Percentiles rank a stretch among this genome's conserved stretches.
Conservation (phyloP, 2,113 vertebrate genomes). For the Anoura caudifer region DNA sequence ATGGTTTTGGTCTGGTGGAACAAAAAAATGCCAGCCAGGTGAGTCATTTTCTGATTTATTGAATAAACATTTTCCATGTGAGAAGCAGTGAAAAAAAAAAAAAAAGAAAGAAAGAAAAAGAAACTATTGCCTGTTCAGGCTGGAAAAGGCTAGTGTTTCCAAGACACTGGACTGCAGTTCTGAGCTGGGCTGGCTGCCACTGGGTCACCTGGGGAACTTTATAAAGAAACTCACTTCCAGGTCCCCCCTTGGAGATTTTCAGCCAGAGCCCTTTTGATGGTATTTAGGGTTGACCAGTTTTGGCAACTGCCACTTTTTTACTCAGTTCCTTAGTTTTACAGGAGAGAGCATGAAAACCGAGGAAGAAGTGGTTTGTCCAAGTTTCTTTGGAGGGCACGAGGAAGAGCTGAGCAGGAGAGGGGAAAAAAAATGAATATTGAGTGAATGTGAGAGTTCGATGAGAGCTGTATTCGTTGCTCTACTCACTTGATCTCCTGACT, state of each 20-base stretch:
- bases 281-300: background rate
- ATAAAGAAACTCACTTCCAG: background rate
- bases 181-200: background rate
- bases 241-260: background rate
- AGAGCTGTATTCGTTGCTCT: background rate
- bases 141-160: conserved; percentile 38
- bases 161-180: background rate
- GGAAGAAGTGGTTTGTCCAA: background rate
- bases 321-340: background rate
- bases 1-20: conserved; percentile 39
- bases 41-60: conserved; percentile 61
- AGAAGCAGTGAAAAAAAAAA: conserved; percentile 31
- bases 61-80: conserved; percentile 54
- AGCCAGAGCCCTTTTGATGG: background rate
- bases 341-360: background rate
- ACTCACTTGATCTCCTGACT: background rate
- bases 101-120: background rate
- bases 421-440: background rate
- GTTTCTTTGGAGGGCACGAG: background rate
- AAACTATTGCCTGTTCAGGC: conserved; percentile 15
- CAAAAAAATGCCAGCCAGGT: conserved; percentile 40
- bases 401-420: background rate
- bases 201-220: conserved; percentile 32
- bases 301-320: background rate
- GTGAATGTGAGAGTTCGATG: background rate